Evolutionary conservation across 2,797 vertebrate genomes (phyloP).

Genomic region (Gymnoscopelus braueri): DNA sequence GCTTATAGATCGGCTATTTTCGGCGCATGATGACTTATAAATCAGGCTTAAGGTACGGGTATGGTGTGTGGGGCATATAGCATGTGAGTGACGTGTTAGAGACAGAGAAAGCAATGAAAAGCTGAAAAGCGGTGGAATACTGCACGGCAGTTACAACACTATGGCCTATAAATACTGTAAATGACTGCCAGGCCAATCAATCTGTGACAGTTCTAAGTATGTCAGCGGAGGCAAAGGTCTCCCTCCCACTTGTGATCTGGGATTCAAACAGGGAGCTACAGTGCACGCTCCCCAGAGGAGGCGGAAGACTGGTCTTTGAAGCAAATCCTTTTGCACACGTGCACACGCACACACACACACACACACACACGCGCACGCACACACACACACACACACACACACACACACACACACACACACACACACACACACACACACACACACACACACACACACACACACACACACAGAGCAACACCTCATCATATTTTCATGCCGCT

Average conservation of each 20-base stretch:
- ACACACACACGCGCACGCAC: constrained; percentile 1
- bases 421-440: constrained; percentile 3
- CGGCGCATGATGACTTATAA: too few species aligned
- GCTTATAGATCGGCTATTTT: too few species aligned
- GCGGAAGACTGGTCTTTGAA: constrained; percentile 33
- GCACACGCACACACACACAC: constrained; percentile 1
- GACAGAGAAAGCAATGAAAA: constrained; percentile 30
- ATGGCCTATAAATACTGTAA: constrained; percentile 15
- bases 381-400: constrained; percentile 2
- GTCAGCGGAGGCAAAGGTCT: constrained; percentile 41
- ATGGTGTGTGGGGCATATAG: not conserved
- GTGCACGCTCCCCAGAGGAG: constrained; percentile 33
- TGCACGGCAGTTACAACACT: not conserved
- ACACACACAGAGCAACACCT: constrained; percentile 23
- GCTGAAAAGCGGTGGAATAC: constrained; percentile 17
- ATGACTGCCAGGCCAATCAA: constrained; percentile 37
- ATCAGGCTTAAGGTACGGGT: constrained; percentile 33
- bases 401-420: not conserved
- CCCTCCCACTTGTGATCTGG: constrained; percentile 22
- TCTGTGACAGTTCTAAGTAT: constrained; percentile 24
- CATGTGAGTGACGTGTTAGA: not conserved
- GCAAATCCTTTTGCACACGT: constrained; percentile 22
- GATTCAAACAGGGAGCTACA: constrained; percentile 34
- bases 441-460: not conserved
- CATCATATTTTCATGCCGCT: constrained; percentile 40